phyloP scores from a whole-genome alignment of 2,888 invertebrate species.

The Podotricha telesiphe region DNA sequence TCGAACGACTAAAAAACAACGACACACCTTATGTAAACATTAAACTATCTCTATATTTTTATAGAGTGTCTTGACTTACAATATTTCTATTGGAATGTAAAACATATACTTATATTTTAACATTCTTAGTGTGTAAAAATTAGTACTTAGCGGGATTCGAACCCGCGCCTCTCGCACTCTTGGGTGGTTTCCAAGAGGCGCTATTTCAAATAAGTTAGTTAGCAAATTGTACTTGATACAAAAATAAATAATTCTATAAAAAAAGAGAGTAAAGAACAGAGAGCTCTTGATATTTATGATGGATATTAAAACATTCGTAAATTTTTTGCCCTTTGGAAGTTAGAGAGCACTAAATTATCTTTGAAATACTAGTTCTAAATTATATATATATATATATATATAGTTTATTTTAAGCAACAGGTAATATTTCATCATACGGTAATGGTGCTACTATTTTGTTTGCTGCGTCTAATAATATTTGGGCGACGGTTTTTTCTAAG shows the following conservation, averaged over 20 bases:
- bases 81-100: not conserved
- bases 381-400: not conserved
- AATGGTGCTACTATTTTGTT: conserved; percentile 83
- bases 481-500: conserved; percentile 80
- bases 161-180: too few relatives aligned
- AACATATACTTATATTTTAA: too few relatives aligned
- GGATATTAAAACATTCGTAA: not conserved
- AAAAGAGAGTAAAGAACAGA: too few relatives aligned
- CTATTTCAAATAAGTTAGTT: too few relatives aligned
- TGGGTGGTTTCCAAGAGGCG: too few relatives aligned
- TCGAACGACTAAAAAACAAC: not conserved
- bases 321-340: not conserved
- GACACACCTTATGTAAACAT: not conserved
- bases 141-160: too few relatives aligned
- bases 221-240: too few relatives aligned
- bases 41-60: not conserved
- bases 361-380: not conserved
- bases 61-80: not conserved
- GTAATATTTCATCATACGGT: conserved; percentile 82
- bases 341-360: not conserved
- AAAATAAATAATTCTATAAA: too few relatives aligned
- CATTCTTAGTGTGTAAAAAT: too few relatives aligned
- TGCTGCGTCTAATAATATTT: conserved; percentile 77
- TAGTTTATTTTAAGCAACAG: conserved; percentile 50
- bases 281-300: too few relatives aligned